Evolutionary conservation across 2,888 invertebrate species (phyloP).

Genomic region (Trichogramma dendrolimi): DNA sequence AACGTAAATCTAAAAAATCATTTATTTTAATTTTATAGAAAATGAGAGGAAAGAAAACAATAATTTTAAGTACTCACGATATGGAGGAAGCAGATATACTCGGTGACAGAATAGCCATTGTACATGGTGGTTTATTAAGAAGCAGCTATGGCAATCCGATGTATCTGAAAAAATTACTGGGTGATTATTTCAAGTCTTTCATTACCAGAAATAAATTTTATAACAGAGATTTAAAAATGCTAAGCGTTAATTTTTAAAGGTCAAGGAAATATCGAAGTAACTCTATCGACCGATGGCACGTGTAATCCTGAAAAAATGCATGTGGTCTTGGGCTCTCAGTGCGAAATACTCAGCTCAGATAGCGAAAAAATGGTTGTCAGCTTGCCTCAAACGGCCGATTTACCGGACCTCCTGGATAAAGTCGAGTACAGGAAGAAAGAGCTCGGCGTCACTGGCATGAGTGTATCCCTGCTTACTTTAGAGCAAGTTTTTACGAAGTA

Average conservation of each 20-base stretch:
- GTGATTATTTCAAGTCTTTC: slow-evolving; percentile 38
- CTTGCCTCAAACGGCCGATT: slow-evolving; percentile 55
- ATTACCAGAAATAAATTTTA: not conserved
- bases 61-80: slow-evolving; percentile 85
- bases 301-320: slow-evolving; percentile 44
- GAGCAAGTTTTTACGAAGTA: slow-evolving; percentile 89
- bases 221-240: not conserved
- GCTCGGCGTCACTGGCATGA: slow-evolving; percentile 70
- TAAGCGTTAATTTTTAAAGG: slow-evolving; percentile 29
- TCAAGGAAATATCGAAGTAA: slow-evolving; percentile 45
- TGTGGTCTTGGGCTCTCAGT: slow-evolving; percentile 50
- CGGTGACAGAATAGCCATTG: slow-evolving; percentile 81
- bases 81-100: slow-evolving; percentile 91
- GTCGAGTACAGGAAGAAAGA: slow-evolving; percentile 60
- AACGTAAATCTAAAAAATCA: not conserved
- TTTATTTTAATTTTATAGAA: slow-evolving; percentile 41
- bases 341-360: slow-evolving; percentile 50
- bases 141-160: slow-evolving; percentile 73
- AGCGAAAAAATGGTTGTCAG: slow-evolving; percentile 56
- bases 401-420: slow-evolving; percentile 61
- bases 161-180: slow-evolving; percentile 66
- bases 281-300: slow-evolving; percentile 42
- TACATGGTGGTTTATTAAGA: slow-evolving; percentile 68
- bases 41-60: slow-evolving; percentile 65
- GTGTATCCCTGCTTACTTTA: slow-evolving; percentile 81